Evolutionary conservation across 2,113 vertebrate species (phyloP), one percentile per base, ranked within the genome.

Genomic region (Xyrauchen texanus): DNA sequence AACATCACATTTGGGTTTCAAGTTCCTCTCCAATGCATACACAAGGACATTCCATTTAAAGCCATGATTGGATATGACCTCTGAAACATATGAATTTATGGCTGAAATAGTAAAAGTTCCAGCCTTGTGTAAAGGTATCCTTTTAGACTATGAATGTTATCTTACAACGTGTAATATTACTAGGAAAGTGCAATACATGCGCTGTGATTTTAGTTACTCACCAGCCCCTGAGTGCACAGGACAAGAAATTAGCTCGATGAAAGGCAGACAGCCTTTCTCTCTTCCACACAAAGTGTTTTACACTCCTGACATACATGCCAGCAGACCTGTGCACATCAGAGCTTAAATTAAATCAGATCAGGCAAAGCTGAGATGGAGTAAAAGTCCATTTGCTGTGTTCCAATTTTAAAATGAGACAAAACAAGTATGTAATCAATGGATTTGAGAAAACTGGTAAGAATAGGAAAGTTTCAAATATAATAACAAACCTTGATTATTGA

Each of bases 261-360:
- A 58, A 75, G 15, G 49, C 46, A 65, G 46, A 74, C n/a, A 74
- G 9, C 13, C 70, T 16, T 44, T 58, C 42, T 10, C n/a, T 58
- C 15, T 58, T 5, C 5, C 9, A 5, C 47, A 75, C 15, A 73
- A 15, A 13, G 47, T 3, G 3, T 34, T 34, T 34, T 34, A 34
- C 21, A 34, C 1, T 34, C 21, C 21, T 34, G 21, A 34, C 21
- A 34, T 34, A 34, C 63, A 61, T 8, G 13, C 9, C 55, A 61
- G 53, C 70, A 58, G 55, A 45, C 44, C 44, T 44, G 60, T 21
- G 51, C 57, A 47, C 52, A 71, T 74, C 73, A 83, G 52, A 81
- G 57, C 55, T 60, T 47, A 63, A 80, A 85, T 85, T 81, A 83
- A 85, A 85, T 85, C 79, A 85, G 53, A 70, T 74, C 78, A 78